Evolutionary conservation across 2,888 invertebrate species (phyloP).

Genomic region (Ennomos fuscantarius): DNA sequence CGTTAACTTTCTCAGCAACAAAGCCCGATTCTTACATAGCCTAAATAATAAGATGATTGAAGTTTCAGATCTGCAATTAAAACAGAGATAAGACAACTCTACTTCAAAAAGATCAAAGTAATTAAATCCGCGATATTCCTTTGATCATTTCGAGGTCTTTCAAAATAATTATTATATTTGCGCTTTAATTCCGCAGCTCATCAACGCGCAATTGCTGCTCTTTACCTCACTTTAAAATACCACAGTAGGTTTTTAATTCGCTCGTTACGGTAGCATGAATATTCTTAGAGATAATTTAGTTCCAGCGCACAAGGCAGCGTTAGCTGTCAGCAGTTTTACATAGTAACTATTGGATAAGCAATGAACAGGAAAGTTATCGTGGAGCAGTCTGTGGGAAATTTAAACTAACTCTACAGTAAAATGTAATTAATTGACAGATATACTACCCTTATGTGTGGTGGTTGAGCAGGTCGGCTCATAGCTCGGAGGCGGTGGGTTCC

Average conservation of each 20-base stretch:
- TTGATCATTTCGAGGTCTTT: conserved; percentile 11
- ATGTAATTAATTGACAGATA: too few relatives aligned
- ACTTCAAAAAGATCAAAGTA: conserved; percentile 11
- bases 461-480: too few relatives aligned
- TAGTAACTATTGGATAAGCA: conserved; percentile 1
- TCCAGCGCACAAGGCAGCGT: conserved; percentile 1
- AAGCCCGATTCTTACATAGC: too few relatives aligned
- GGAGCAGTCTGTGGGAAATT: too few relatives aligned
- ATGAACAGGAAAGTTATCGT: background rate
- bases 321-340: background rate
- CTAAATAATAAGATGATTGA: too few relatives aligned
- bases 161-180: conserved; percentile 9
- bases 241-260: conserved; percentile 6
- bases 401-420: too few relatives aligned
- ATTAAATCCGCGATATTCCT: conserved; percentile 8
- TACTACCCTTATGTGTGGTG: too few relatives aligned
- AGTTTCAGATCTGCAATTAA: conserved; percentile 3
- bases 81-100: conserved; percentile 11
- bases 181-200: conserved; percentile 5
- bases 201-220: background rate
- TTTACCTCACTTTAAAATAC: background rate
- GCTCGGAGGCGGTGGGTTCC: too few relatives aligned
- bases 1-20: too few relatives aligned
- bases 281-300: conserved; percentile 11
- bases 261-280: conserved; percentile 11